These are phyloP conservation scores for Pelagia noctiluca DNA, from an alignment of 30 jellyfish, hydroid and myxozoan species.

Conservation along the genomic window DNA sequence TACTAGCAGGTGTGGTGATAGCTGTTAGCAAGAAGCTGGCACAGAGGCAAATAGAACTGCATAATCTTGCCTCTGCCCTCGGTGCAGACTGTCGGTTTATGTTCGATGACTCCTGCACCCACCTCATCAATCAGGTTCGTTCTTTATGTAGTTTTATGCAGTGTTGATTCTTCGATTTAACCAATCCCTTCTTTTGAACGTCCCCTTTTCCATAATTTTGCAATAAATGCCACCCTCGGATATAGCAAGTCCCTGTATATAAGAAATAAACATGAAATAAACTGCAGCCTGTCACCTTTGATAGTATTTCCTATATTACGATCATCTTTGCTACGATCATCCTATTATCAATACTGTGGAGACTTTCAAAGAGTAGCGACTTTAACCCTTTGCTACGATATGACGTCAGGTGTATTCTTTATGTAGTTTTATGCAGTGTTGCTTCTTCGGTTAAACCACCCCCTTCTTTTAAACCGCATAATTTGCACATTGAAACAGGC, in stretches of 20 bases:
- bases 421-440: background rate
- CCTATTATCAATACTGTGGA: no score
- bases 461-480: conserved; percentile 37
- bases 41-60: conserved; percentile 65
- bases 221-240: conserved; percentile 15
- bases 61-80: conserved; percentile 53
- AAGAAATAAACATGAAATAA: no score
- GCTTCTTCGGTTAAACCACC: no score
- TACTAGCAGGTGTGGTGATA: conserved; percentile 71
- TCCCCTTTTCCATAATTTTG: no score
- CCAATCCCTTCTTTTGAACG: background rate
- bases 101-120: conserved; percentile 90
- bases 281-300: no score
- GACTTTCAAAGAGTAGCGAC: no score
- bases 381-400: no score
- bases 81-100: conserved; percentile 86
- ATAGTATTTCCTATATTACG: no score
- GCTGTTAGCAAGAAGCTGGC: conserved; percentile 79
- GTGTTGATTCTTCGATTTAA: background rate
- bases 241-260: no score
- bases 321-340: no score
- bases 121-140: conserved; percentile 84
- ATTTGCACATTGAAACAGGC: no score
- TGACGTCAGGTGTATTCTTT: no score
- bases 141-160: background rate